phyloP scores from a whole-genome alignment of 1,140 invertebrate genomes.

The Mizuhopecten yessoensis region DNA sequence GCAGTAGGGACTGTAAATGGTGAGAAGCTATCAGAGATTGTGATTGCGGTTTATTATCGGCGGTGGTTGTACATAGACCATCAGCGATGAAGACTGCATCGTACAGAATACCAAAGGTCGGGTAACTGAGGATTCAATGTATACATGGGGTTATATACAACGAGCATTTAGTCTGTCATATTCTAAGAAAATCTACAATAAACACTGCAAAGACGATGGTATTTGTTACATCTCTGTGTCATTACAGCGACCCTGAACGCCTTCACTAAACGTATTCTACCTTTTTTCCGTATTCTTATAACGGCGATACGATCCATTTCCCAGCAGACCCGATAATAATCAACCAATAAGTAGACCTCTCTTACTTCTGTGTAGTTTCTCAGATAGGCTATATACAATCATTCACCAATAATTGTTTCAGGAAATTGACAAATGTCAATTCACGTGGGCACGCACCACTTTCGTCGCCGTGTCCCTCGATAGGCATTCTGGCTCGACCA shows the following conservation, averaged over 20 bases:
- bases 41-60: too few species aligned
- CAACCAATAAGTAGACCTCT: neutral
- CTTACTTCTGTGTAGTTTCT: slow-evolving; percentile 7
- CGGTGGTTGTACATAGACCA: too few species aligned
- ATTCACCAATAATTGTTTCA: neutral
- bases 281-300: neutral
- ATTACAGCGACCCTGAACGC: neutral
- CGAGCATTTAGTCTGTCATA: neutral
- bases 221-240: neutral
- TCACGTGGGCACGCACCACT: neutral
- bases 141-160: too few species aligned
- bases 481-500: neutral
- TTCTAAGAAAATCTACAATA: neutral
- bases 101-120: too few species aligned
- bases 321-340: neutral
- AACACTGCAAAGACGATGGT: neutral
- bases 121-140: too few species aligned
- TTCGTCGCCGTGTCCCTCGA: neutral
- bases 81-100: too few species aligned
- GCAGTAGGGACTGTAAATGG: too few species aligned
- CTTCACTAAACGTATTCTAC: neutral
- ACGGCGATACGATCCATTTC: neutral
- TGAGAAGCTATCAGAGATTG: too few species aligned
- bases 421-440: slow-evolving; percentile 27
- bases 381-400: neutral